Percentiles rank a stretch among this genome's conserved stretches.
These are phyloP conservation scores for Pseudoips prasinana DNA, from an alignment of 2,888 invertebrate species.

Conservation along the genomic window DNA sequence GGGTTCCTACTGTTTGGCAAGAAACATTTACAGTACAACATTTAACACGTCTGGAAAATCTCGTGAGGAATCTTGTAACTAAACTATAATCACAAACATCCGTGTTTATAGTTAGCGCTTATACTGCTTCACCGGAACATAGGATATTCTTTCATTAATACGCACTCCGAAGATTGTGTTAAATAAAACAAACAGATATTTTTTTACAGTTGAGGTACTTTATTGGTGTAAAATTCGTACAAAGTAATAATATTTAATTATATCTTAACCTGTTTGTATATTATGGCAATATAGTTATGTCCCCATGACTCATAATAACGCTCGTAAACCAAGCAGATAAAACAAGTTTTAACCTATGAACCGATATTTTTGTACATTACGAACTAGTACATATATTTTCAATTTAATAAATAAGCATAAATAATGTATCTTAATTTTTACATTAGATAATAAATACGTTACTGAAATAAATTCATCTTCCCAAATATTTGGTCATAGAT, in stretches of 20 bases:
- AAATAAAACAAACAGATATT: conserved; percentile 2
- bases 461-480: conserved; percentile 8
- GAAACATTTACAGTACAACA: no score
- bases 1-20: no score
- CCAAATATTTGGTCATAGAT: conserved; percentile 27
- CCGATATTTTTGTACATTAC: conserved; percentile 16
- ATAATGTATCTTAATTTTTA: conserved; percentile 19
- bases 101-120: no score
- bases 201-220: conserved; percentile 31
- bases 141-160: no score
- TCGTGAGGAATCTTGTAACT: no score
- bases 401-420: conserved; percentile 12
- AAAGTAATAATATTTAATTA: conserved; percentile 10
- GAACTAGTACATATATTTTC: background rate
- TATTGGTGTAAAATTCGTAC: conserved; percentile 32
- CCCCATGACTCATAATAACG: background rate
- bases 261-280: conserved; percentile 6
- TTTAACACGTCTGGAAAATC: no score
- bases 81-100: no score
- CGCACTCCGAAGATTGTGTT: no score
- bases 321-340: conserved; percentile 2
- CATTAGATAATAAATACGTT: conserved; percentile 21
- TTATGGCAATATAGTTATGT: conserved; percentile 19
- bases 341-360: conserved; percentile 1
- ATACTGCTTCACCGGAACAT: no score